Evolutionary conservation across 2,888 invertebrate species (phyloP).

Genomic region (Nymphalis polychloros): DNA sequence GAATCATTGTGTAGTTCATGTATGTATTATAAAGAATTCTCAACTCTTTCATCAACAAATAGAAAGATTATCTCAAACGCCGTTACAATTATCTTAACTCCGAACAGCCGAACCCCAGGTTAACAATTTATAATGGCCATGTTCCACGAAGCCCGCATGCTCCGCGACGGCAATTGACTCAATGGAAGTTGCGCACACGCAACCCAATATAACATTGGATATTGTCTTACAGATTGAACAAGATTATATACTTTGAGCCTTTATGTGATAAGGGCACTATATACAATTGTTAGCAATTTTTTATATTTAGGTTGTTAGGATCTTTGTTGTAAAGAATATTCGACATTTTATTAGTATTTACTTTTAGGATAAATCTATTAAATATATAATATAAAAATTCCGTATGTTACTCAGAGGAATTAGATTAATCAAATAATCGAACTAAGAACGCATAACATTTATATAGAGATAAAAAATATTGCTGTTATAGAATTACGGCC

Average conservation of each 20-base stretch:
- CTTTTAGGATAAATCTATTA: too few species aligned
- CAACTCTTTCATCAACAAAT: conserved; percentile 17
- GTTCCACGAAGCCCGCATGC: conserved; percentile 47
- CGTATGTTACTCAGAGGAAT: too few species aligned
- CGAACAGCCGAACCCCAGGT: conserved; percentile 31
- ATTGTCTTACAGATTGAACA: conserved; percentile 1
- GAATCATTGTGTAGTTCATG: too few species aligned
- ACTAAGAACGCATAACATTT: too few species aligned
- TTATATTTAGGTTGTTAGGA: too few species aligned
- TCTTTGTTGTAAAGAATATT: too few species aligned
- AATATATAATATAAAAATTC: too few species aligned
- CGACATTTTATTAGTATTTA: too few species aligned
- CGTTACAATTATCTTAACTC: conserved; percentile 12
- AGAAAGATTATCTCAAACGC: conserved; percentile 21
- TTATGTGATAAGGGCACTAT: not conserved
- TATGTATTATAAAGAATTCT: not conserved
- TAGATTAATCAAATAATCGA: too few species aligned
- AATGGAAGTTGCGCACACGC: conserved; percentile 41
- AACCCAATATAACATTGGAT: conserved; percentile 30
- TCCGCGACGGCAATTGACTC: conserved; percentile 41
- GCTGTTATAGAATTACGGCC: too few species aligned
- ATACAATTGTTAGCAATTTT: too few species aligned
- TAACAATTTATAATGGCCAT: conserved; percentile 24
- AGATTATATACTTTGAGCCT: not conserved
- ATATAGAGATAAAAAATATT: too few species aligned